Evolutionary conservation across 2,113 vertebrate species (phyloP).

Genomic region (Salvelinus alpinus): DNA sequence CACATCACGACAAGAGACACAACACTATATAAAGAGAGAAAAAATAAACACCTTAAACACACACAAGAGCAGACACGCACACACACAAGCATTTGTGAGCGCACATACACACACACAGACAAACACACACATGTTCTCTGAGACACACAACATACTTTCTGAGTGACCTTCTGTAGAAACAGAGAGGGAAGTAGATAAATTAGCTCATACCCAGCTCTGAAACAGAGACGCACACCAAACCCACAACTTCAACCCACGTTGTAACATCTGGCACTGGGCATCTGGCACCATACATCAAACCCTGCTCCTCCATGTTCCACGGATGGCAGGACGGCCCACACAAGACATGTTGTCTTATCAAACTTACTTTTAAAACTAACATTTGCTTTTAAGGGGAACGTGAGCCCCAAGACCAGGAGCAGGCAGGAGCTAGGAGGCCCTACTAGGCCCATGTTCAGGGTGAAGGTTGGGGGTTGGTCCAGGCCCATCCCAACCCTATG

Average conservation of each 20-base stretch:
- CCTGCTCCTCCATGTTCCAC: constrained; percentile 50
- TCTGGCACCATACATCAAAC: constrained; percentile 79
- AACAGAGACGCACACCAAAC: constrained; percentile 64
- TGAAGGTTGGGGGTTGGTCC: constrained; percentile 27
- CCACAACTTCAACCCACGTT: constrained; percentile 29
- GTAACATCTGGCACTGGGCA: constrained; percentile 76
- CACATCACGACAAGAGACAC: constrained; percentile 2
- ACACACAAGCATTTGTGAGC: neutral
- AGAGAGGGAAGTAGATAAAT: constrained; percentile 65
- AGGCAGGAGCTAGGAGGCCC: constrained; percentile 18
- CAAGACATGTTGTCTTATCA: constrained; percentile 58
- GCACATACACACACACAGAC: constrained; percentile 31
- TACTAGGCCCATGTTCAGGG: constrained; percentile 27
- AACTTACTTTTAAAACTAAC: constrained; percentile 69
- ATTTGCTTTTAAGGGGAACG: constrained; percentile 58
- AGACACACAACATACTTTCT: constrained; percentile 35
- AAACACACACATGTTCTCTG: neutral
- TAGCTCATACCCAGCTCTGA: constrained; percentile 63
- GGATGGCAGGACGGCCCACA: constrained; percentile 15
- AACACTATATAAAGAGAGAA: neutral
- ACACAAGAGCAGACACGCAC: constrained; percentile 1
- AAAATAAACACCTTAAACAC: neutral
- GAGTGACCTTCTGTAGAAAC: constrained; percentile 63
- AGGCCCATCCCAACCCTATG: neutral
- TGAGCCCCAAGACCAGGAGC: constrained; percentile 24